phyloP scores from a whole-genome alignment of 2,113 vertebrate species.

The Catharus fuscescens region DNA sequence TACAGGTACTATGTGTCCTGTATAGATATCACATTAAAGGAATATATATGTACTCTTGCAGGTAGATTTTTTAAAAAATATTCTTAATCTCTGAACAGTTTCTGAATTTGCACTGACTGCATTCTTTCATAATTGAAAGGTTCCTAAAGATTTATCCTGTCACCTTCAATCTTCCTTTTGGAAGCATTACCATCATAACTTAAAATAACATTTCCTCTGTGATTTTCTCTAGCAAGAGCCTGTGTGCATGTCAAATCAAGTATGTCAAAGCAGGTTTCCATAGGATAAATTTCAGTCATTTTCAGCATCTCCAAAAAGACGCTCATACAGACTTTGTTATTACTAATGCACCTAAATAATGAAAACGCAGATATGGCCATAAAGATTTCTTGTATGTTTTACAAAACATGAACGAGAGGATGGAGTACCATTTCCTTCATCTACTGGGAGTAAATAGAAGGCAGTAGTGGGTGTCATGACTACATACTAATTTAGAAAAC shows the following conservation, averaged over 20 bases:
- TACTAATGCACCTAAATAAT: constrained; percentile 66
- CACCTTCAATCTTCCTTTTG: constrained; percentile 43
- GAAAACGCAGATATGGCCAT: constrained; percentile 61
- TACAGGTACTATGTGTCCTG: neutral
- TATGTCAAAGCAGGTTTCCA: constrained; percentile 68
- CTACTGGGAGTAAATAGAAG: neutral
- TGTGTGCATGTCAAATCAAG: constrained; percentile 66
- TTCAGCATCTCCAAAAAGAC: constrained; percentile 59
- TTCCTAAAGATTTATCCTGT: constrained; percentile 56
- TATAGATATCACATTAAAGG: neutral
- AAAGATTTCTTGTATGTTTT: constrained; percentile 61
- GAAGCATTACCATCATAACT: constrained; percentile 53
- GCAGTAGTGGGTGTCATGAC: neutral
- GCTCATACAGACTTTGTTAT: constrained; percentile 48
- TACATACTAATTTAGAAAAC: neutral
- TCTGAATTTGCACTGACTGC: constrained; percentile 49
- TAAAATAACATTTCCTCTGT: constrained; percentile 68
- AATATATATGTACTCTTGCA: neutral
- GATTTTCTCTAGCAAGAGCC: constrained; percentile 40
- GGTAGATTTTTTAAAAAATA: neutral
- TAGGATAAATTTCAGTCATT: constrained; percentile 71
- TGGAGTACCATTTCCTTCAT: constrained; percentile 28
- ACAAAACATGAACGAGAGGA: constrained; percentile 46
- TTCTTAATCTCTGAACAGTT: constrained; percentile 15
- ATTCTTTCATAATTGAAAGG: constrained; percentile 53